Base-by-base conservation (phyloP, 2,113 vertebrate species). In the Trichomycterus rosablanca region DNA sequence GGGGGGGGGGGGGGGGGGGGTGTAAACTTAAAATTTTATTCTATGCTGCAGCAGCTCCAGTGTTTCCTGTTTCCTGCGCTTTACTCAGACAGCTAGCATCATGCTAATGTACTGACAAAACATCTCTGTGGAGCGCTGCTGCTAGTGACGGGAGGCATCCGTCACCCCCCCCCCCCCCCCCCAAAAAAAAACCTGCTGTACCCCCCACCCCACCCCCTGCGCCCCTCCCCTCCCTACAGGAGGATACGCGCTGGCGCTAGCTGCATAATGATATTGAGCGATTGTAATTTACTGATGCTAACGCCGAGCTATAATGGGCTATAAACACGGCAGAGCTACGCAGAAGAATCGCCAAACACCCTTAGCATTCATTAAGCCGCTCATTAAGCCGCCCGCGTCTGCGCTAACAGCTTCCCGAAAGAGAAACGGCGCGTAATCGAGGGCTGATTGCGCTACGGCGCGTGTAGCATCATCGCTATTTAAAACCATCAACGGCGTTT, bases 271-370 rank as follows among this genome's bases (percentile, higher is more conserved):
- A 86, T 82, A 86, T 84, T 67, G 76, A 84, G 84, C n/a, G n/a
- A n/a, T 81, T 83, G 81, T 87, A 86, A 88, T 87, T 85, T 85
- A 83, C 85, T 86, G 83, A 86, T 84, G 85, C 82, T 84, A 87
- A 89, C 84, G 83, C 81, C 83, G 84, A 75, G 76, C 86, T 86
- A 83, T 89, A 86, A 88, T 83, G 76, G 83, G 76, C 77, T 78
- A 84, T 88, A 86, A 89, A 87, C 83, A 75, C 75, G 75, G 73
- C 63, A 26, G 80, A 78, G 84, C 81, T 79, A 78, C 82, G 79
- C 79, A 80, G 72, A 81, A 82, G 80, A 85, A 83, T 82, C 78
- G 82, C 83, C 80, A 81, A 87, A 86, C n/a, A n/a, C n/a, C n/a
- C n/a, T n/a, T n/a, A n/a, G n/a, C 80, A 79, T 87, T 87, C 87